These are phyloP conservation scores for Prosopocoilus inquinatus DNA, from an alignment of 2,888 invertebrate species.

Conservation along the genomic window DNA sequence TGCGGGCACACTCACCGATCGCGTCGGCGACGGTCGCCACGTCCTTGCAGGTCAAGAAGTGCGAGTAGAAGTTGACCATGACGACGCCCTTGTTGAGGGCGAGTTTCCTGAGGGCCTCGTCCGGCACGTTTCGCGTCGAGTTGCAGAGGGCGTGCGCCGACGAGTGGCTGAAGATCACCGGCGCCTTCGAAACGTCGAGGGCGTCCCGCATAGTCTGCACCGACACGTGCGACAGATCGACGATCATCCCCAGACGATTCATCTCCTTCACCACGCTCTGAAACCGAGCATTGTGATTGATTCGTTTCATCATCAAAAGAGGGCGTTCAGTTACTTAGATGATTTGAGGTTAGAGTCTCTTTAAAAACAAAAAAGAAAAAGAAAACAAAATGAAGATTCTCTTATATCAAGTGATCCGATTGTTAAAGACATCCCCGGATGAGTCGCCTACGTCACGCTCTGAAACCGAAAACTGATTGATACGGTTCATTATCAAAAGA, in stretches of 20 bases:
- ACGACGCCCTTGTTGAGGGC: constrained; percentile 78
- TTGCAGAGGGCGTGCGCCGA: constrained; percentile 79
- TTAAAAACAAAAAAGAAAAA: too few species aligned
- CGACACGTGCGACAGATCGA: constrained; percentile 81
- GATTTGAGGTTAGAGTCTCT: too few species aligned
- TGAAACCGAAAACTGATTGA: too few species aligned
- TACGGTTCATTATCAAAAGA: too few species aligned
- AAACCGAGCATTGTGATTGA: too few species aligned
- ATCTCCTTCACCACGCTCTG: constrained; percentile 81
- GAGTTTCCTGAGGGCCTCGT: constrained; percentile 69
- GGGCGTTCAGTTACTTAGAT: too few species aligned
- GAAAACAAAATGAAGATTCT: too few species aligned
- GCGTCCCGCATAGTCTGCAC: constrained; percentile 79
- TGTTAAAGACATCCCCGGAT: too few species aligned
- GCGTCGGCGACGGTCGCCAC: constrained; percentile 76
- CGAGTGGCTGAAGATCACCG: constrained; percentile 84
- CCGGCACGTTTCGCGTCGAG: constrained; percentile 78
- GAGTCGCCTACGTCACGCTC: too few species aligned
- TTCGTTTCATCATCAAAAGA: too few species aligned
- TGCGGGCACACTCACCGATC: constrained; percentile 61
- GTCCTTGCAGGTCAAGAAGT: constrained; percentile 73
- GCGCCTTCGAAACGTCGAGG: constrained; percentile 72
- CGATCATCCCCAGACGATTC: constrained; percentile 87
- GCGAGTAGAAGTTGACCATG: constrained; percentile 84
- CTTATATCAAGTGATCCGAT: too few species aligned